phyloP scores from a whole-genome alignment of 2,113 vertebrate genomes.

The Marmota flaviventris region DNA sequence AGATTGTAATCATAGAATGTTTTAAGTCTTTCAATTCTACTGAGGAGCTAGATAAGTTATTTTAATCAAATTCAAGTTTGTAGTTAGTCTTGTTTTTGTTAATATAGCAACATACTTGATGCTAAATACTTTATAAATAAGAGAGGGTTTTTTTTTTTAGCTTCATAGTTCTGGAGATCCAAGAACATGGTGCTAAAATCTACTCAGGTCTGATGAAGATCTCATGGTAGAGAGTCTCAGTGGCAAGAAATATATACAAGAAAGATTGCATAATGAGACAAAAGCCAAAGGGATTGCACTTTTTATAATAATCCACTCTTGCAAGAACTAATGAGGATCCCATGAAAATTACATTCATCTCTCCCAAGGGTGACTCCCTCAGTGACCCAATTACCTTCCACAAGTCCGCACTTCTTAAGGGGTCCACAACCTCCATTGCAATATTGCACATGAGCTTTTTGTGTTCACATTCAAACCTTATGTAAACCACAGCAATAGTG shows the following conservation, averaged over 20 bases:
- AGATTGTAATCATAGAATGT: not conserved
- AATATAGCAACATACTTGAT: not conserved
- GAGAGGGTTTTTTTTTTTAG: not conserved
- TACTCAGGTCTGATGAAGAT: not conserved
- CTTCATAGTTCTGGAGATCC: not conserved
- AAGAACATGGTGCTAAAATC: not conserved
- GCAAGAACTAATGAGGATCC: not conserved
- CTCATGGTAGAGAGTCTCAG: not conserved
- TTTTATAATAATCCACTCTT: not conserved
- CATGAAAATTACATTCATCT: not conserved
- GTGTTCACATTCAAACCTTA: not conserved
- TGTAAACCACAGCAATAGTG: not conserved
- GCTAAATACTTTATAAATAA: not conserved
- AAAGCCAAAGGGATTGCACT: not conserved
- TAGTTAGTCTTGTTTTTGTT: not conserved
- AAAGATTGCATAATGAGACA: not conserved
- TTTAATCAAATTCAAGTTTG: not conserved
- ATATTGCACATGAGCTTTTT: not conserved
- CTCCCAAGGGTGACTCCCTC: not conserved
- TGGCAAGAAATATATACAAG: not conserved
- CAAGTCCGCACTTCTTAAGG: not conserved
- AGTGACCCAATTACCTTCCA: not conserved
- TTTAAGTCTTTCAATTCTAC: not conserved
- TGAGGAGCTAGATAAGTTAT: not conserved
- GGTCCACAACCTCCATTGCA: not conserved